Conservation (phyloP, 2,888 invertebrate species). For the Schizotus pectinicornis region DNA sequence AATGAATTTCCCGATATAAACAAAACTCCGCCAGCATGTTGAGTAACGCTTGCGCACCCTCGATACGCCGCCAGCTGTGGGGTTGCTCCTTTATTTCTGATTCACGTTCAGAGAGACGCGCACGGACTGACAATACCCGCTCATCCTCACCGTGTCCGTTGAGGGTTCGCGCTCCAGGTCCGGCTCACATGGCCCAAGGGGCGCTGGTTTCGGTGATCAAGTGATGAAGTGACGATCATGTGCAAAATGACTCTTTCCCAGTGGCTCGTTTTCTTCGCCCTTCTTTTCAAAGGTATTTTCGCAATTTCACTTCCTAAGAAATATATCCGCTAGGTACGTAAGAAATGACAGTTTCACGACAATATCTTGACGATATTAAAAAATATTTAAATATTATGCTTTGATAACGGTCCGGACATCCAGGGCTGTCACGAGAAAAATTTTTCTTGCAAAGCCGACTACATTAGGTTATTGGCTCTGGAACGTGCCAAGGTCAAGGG, state of each 20-base stretch:
- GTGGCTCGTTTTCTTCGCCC: slow-evolving; percentile 13
- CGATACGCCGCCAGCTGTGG: slow-evolving; percentile 11
- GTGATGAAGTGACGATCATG: slow-evolving; percentile 21
- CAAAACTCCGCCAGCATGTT: slow-evolving; percentile 22
- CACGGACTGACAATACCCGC: slow-evolving; percentile 1
- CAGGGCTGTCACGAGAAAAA: no score
- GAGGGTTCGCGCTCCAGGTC: no score
- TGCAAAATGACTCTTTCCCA: slow-evolving; percentile 11
- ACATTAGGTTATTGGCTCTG: no score
- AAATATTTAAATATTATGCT: no score
- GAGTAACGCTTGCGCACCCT: slow-evolving; percentile 32
- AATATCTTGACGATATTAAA: no score
- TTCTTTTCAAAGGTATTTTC: slow-evolving; percentile 20
- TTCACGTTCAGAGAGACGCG: slow-evolving; percentile 19
- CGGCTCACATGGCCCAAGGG: no score
- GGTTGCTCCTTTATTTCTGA: slow-evolving; percentile 28
- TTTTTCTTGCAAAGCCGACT: no score
- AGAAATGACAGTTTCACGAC: no score
- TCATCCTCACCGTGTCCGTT: no score
- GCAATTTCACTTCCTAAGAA: neutral
- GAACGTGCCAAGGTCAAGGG: no score
- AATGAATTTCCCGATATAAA: slow-evolving; percentile 15
- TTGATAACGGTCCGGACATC: no score
- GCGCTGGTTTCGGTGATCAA: neutral
- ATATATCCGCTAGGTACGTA: no score